A percentile compares a stretch with the other conserved stretches of the same genome.
These are phyloP conservation scores for Odontocerum albicorne DNA, from an alignment of 2,888 invertebrate species.

Conservation along the genomic window DNA sequence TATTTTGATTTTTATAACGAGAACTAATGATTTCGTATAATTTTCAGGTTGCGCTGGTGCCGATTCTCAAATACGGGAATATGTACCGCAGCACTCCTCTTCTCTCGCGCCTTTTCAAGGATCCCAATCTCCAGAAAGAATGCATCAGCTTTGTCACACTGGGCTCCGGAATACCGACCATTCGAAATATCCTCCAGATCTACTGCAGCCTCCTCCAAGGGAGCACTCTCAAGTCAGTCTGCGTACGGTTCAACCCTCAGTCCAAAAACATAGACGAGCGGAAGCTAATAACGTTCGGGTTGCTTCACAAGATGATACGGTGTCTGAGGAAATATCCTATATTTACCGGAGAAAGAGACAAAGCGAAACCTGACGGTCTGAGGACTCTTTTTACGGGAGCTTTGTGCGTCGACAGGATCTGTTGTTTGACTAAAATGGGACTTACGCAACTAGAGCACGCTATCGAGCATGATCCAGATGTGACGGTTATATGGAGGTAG, in stretches of 20 bases:
- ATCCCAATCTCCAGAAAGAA: constrained; percentile 66
- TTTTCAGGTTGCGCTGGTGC: constrained; percentile 67
- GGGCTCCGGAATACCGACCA: constrained; percentile 41
- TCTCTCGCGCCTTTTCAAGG: constrained; percentile 68
- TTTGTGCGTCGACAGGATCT: constrained; percentile 87
- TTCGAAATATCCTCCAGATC: constrained; percentile 28
- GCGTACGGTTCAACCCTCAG: constrained; percentile 44
- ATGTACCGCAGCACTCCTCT: constrained; percentile 80
- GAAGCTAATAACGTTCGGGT: constrained; percentile 60
- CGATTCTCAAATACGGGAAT: constrained; percentile 84
- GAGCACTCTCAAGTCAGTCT: constrained; percentile 49
- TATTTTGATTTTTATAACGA: too few relatives aligned
- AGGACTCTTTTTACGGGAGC: constrained; percentile 76
- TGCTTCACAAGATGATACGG: constrained; percentile 60
- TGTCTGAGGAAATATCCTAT: constrained; percentile 55
- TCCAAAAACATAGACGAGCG: constrained; percentile 48
- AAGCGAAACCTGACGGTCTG: constrained; percentile 50
- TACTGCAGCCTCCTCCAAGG: constrained; percentile 42
- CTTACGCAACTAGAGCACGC: constrained; percentile 77
- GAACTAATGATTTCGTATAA: neutral
- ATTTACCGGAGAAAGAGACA: constrained; percentile 46
- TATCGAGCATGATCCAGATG: constrained; percentile 81
- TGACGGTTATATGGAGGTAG: constrained; percentile 80
- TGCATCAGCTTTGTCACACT: constrained; percentile 58
- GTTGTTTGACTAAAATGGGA: constrained; percentile 78